Conservation (phyloP, 2,888 invertebrate genomes). For the Idaea aversata region DNA sequence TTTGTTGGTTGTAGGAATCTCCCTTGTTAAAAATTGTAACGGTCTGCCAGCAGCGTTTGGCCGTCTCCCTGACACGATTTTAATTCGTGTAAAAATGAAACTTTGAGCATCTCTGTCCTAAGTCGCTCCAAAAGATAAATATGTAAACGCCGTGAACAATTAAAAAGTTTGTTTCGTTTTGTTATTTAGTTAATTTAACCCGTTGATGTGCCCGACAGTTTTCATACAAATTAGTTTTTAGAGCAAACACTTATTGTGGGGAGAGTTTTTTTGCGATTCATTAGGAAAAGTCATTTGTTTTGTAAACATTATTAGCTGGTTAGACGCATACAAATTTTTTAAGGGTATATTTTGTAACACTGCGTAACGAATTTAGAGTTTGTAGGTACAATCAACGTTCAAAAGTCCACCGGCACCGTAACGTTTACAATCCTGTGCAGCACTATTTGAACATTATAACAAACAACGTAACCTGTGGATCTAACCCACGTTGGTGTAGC, state of each 20-base stretch:
- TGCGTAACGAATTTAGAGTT: too few relatives aligned
- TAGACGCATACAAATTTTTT: neutral
- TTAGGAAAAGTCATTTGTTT: neutral
- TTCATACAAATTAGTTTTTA: slow-evolving; percentile 43
- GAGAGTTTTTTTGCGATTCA: neutral
- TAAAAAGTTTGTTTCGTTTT: slow-evolving; percentile 54
- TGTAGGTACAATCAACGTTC: too few relatives aligned
- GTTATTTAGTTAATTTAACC: slow-evolving; percentile 39
- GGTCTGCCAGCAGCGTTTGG: too few relatives aligned
- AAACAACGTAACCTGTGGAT: too few relatives aligned
- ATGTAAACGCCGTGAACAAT: slow-evolving; percentile 46
- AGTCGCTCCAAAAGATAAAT: slow-evolving; percentile 12
- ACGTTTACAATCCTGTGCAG: too few relatives aligned
- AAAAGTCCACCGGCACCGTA: too few relatives aligned
- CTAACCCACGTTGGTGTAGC: too few relatives aligned
- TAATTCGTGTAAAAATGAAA: too few relatives aligned
- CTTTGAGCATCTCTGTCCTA: neutral
- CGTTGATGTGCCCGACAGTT: slow-evolving; percentile 22
- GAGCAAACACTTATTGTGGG: slow-evolving; percentile 13
- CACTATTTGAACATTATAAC: too few relatives aligned
- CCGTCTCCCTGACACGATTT: too few relatives aligned
- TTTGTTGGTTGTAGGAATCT: too few relatives aligned
- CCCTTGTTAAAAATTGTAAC: too few relatives aligned
- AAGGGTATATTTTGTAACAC: neutral
- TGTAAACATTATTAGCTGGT: neutral